phyloP scores from a whole-genome alignment of 2,888 invertebrate genomes.

The Auanema sp. region DNA sequence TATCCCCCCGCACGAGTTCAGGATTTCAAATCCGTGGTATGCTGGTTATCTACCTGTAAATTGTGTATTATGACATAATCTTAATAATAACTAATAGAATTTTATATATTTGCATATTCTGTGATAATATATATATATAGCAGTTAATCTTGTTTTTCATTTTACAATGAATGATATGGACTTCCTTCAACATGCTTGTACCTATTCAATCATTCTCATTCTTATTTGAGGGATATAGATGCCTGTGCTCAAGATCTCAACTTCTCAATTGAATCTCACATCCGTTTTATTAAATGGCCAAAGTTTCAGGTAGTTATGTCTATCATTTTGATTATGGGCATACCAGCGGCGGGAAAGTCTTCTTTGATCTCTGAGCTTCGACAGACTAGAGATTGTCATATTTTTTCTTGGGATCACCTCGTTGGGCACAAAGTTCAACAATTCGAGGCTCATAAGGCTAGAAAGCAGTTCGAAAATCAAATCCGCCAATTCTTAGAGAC shows the following conservation, averaged over 20 bases:
- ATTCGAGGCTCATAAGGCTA: conserved; percentile 11
- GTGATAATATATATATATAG: too few species aligned
- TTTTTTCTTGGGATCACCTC: conserved; percentile 10
- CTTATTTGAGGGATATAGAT: conserved; percentile 3
- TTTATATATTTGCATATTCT: too few species aligned
- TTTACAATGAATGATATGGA: too few species aligned
- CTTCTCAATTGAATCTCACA: conserved; percentile 15
- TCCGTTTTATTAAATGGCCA: conserved; percentile 24
- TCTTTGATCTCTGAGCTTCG: conserved; percentile 17
- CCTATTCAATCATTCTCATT: too few species aligned
- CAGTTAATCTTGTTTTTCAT: too few species aligned
- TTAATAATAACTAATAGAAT: too few species aligned
- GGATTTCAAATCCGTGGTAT: too few species aligned
- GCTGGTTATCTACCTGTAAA: too few species aligned
- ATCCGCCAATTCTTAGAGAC: conserved; percentile 5
- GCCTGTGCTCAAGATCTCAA: conserved; percentile 15
- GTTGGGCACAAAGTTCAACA: conserved; percentile 8
- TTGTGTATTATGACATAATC: too few species aligned
- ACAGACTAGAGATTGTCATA: conserved; percentile 7
- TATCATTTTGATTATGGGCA: conserved; percentile 33
- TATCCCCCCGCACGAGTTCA: too few species aligned
- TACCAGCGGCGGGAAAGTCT: conserved; percentile 36
- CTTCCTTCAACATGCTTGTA: too few species aligned
- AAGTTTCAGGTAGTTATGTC: conserved; percentile 29
- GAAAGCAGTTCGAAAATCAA: conserved; percentile 13